Evolutionary conservation across 2,113 vertebrate genomes (phyloP), one percentile per base, ranked within the genome.

Genomic region (Siphamia tubifer): DNA sequence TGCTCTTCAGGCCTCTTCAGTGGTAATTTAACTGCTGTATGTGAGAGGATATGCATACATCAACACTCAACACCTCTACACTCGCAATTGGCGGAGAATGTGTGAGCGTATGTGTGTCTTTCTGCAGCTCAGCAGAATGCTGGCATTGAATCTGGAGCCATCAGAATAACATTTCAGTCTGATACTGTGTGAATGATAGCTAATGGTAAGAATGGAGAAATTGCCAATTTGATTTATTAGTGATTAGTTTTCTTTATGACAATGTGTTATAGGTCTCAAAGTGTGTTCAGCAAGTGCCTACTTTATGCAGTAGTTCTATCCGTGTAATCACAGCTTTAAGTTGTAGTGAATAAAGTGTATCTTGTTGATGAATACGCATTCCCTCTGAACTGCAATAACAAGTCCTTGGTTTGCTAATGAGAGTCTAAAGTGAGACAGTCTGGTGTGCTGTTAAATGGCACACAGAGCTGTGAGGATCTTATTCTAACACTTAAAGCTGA

Each of bases 401-500:
- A 83, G 69, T 81, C 77, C 67, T 77, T 63, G 64, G 76, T 84
- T 84, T 77, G 68, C 79, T 91, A 86, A 91, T 88, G 84, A 84
- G 83, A 17, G 35, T 78, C 73, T 84, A 66, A 80, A 77, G 72
- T 54, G 80, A 78, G 72, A 66, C 51, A 66, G 75, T 79, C 62
- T 77, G 89, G 87, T 84, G 82, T 24, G 74, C 87, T 79, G 89
- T 87, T 91, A 91, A 92, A 89, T 60, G 84, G 83, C 78, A 40
- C 61, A 3, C 31, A 61, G 80, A 87, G 83, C 77, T 89, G 84
- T 71, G 16, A 87, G 93, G 87, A 92, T 92, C 89, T 91, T 91
- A 75, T 93, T 92, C 92, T 92, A 90, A 92, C 90, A 85, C 91
- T 73, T 69, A 72, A 81, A 68, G 92, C 90, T 67, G 88, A 88